Evolutionary conservation across 2,113 vertebrate species (phyloP).

Genomic region (Heterotilapia buettikoferi): DNA sequence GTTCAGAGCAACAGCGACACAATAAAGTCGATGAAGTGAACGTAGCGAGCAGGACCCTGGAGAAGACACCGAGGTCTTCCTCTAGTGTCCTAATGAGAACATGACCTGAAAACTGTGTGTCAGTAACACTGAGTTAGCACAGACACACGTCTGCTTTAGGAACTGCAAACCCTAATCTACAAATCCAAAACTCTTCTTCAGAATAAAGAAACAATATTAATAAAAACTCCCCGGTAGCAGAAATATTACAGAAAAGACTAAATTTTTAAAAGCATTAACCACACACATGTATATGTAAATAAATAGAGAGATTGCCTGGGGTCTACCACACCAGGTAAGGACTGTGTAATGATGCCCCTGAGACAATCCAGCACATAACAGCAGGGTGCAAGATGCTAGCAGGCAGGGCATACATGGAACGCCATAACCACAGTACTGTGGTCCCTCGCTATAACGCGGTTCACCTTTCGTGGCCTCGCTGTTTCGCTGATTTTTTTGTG

Average conservation of each 20-base stretch:
- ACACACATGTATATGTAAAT: not conserved
- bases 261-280: not conserved
- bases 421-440: not conserved
- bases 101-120: not conserved
- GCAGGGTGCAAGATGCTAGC: not conserved
- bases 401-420: not conserved
- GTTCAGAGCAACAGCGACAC: not conserved
- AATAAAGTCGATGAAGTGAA: not conserved
- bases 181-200: not conserved
- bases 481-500: not conserved
- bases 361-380: not conserved
- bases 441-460: not conserved
- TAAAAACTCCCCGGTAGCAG: rapidly evolving
- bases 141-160: not conserved
- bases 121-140: not conserved
- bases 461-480: not conserved
- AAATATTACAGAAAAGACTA: not conserved
- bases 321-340: not conserved
- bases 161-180: not conserved
- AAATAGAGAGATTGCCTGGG: not conserved
- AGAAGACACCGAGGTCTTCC: not conserved
- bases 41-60: not conserved
- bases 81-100: not conserved
- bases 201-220: not conserved
- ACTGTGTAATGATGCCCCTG: not conserved